Evolutionary conservation across 1,140 invertebrate species (phyloP), one percentile per base, ranked within the genome.

Genomic region (Leptinotarsa undecemlineata): DNA sequence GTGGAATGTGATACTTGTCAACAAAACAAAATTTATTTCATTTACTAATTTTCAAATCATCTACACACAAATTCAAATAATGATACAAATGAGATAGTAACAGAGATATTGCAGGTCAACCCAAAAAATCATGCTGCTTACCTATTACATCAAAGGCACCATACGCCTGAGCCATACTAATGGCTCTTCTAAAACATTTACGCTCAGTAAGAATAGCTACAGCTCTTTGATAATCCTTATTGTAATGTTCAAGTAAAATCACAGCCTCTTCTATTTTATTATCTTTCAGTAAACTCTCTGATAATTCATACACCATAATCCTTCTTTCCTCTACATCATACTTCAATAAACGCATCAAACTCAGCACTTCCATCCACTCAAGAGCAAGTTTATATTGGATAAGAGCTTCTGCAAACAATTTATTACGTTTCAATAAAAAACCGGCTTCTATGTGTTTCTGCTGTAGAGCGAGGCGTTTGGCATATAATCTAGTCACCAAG

Each of bases 341-440:
- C 2, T 77, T 57, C 3, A 80, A 62, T 57, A 48, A 23, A 42
- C 62, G 23, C n/a, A 76, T 64, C 15, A 80, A 51, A 74, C 61
- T 60, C 20, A 81, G 14, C 11, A 79, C 74, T 68, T 78, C 63
- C 47, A 60, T 33, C 77, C 79, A 80, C 73, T 79, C 57, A 3
- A 71, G 64, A 1, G 72, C 69, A 21, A 23, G 21, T 71, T 76
- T 75, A 73, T 76, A 81, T 15, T 74, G 51, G 4, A 68, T 21
- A 13, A 81, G 51, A 42, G 80, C 79, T 70, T 77, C 74, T 61
- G 71, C 57, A 42, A 68, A 67, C 26, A 81, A 76, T 21, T 68
- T 64, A 15, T 78, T 79, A 21, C 77, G 48, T 73, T 80, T 77
- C 19, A 80, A 71, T 68, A 81, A 23, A 13, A 77, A 51, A 8